Evolutionary conservation across 2,113 vertebrate genomes (phyloP).

Genomic region (Eublepharis macularius): DNA sequence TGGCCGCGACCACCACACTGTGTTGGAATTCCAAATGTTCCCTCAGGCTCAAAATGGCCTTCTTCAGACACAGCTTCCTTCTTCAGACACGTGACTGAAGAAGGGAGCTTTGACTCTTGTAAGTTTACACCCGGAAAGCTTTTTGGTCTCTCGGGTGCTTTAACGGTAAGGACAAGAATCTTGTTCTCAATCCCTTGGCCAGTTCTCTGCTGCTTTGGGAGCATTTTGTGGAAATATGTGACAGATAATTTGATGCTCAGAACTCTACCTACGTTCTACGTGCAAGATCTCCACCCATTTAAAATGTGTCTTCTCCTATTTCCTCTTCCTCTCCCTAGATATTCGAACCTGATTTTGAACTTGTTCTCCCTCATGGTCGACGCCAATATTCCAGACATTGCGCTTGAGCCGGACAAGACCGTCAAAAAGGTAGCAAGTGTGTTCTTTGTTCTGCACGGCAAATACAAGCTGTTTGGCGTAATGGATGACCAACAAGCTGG

Average conservation of each 20-base stretch:
- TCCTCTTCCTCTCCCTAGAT: constrained; percentile 73
- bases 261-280: background rate
- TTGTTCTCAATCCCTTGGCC: no score
- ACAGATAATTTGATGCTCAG: background rate
- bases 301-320: background rate
- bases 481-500: background rate
- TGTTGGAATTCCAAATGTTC: no score
- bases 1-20: no score
- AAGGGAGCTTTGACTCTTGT: no score
- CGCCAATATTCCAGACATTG: constrained; percentile 98
- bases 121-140: no score
- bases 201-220: no score
- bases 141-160: no score
- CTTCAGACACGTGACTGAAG: no score
- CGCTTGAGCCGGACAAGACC: constrained; percentile 97
- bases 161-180: no score
- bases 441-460: background rate
- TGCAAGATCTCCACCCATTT: background rate
- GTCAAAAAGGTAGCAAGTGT: constrained; percentile 89
- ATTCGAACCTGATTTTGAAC: constrained; percentile 98
- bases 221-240: no score
- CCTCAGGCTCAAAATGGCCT: no score
- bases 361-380: constrained; percentile 99
- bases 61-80: no score
- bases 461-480: background rate